Percentiles rank a stretch among this genome's conserved stretches.
Evolutionary conservation across 2,113 vertebrate genomes (phyloP).

Genomic region (Odocoileus hemionus): DNA sequence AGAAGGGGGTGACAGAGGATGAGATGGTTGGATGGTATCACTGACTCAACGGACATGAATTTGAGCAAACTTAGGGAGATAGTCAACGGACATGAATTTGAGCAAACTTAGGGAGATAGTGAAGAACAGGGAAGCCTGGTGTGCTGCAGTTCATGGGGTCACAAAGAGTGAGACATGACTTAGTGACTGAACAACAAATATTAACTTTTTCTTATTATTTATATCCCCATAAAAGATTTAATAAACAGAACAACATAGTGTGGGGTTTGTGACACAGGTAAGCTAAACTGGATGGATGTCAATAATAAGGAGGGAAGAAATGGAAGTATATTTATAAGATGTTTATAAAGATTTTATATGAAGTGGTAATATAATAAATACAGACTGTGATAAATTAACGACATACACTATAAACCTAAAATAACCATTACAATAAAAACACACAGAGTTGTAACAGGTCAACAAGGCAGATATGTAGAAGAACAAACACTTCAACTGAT

Average conservation of each 20-base stretch:
- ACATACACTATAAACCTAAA: background rate
- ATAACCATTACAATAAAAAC: background rate
- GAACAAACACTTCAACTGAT: background rate
- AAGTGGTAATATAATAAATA: background rate
- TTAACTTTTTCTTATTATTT: background rate
- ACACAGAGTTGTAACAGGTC: background rate
- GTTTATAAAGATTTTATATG: background rate
- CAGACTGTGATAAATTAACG: background rate
- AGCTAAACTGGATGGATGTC: background rate
- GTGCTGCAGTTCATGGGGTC: background rate
- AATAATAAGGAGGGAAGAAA: background rate
- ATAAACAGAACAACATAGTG: background rate
- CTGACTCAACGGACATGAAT: background rate
- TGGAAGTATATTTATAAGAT: background rate
- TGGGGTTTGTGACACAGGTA: background rate
- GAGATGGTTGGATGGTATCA: background rate
- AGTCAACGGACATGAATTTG: background rate
- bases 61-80: background rate
- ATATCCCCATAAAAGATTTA: background rate
- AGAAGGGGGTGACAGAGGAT: background rate
- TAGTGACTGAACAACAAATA: background rate
- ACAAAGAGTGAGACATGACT: background rate
- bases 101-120: background rate
- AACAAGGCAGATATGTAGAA: background rate
- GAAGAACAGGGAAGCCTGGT: background rate